Base-by-base conservation (phyloP, 2,797 vertebrate species). In the Schizopygopsis malacanthus region DNA sequence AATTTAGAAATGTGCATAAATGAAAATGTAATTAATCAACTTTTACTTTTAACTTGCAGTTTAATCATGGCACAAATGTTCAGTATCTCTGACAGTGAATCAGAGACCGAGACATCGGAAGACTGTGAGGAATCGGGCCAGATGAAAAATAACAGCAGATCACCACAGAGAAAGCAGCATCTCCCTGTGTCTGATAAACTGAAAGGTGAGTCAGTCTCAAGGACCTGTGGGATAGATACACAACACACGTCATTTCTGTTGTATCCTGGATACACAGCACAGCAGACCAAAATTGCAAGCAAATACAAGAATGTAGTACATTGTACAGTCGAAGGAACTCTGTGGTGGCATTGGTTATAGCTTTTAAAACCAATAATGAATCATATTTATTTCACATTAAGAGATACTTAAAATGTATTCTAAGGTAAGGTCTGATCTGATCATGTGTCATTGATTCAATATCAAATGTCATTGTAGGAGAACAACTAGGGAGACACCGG, bases 71-170 rank as follows among this genome's bases (percentile, higher is more conserved):
- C 91, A 50, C 82, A 94, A 43, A 90, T 92, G 16, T 96, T 95
- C 87, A 89, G 70, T 0, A 92, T 96, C 85, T 96, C 95, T 50
- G 95, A 94, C 93, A 92, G 90, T 12, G 95, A 96, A 1, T 95
- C 95, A 7, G 95, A 95, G 0, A 39, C 95, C 4, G 95, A 96
- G 1, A 50, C 92, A 1, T 93, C 94, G 0, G 94, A 95, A 41
- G 95, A 93, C 67, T 82, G 90, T n/a, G 93, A 88, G 65, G 92
- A 92, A 73, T 82, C 72, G 37, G 87, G 92, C 56, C 88, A 88
- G 16, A 22, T 22, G 18, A 28, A 79, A 1, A 54, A 0, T 11
- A 85, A 7, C 28, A 73, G 45, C 28, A 73, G 45, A 22, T 39
- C 12, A 15, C 3, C 2, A 4, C 72, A 47, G 13, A 63, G 37